Base-by-base conservation (phyloP, 2,888 invertebrate species). In the Dynastes grantii region DNA sequence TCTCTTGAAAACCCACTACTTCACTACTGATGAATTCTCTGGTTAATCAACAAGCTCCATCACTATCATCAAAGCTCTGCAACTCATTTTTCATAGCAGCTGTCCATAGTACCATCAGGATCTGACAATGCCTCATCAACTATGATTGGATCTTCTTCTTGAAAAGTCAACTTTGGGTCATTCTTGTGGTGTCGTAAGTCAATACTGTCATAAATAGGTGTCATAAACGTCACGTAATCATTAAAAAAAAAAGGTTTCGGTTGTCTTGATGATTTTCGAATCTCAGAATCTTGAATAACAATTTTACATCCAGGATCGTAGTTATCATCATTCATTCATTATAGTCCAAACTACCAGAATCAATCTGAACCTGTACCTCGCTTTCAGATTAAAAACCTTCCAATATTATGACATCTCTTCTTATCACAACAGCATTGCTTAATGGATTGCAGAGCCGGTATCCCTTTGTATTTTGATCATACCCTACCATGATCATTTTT, bases 1-100 rank as follows among this genome's bases (percentile, higher is more conserved):
- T 45, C 40, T 80, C 76, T 84, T 84, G 67, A 82, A 85, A 6
- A 85, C 84, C 85, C 85, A 86, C 73, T 84, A 84, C 70, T 84
- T 22, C 68, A 85, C 84, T 49, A 85, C 80, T 11, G 78, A 81
- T 58, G 40, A 80, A 71, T 68, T 70, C 53, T 82, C 76, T 76
- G 84, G 84, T 13, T 65, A 9, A 76, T 85, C 82, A 0, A 81
- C 79, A 1, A 85, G 16, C 9, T 84, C 82, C 85, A 55, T 82
- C 77, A 79, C 86, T 86, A 67, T 84, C 82, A 49, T 83, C 78
- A 76, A 85, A 86, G 13, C 79, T 79, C 27, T 82, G n/a, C 29
- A 86, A 61, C 71, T 86, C 85, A 49, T 86, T 83, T 49, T 16
- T 5, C 83, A 85, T 85, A 4, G 86, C 85, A 29, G 78, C 16